Conservation (phyloP, 2,113 vertebrate species). For the Scolopax mira region DNA sequence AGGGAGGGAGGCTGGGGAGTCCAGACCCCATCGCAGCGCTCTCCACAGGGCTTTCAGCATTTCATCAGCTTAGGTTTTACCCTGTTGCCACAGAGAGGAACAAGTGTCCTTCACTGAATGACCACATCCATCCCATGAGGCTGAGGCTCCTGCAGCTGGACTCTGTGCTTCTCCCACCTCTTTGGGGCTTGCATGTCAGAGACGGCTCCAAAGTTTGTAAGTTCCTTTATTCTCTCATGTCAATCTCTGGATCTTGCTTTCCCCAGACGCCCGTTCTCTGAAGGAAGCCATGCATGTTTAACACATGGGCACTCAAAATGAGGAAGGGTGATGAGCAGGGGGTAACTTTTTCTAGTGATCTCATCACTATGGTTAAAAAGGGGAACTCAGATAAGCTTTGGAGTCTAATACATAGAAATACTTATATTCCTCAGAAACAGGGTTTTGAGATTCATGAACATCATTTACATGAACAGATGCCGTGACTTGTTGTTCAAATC, state of each 20-base stretch:
- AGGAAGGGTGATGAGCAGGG: not conserved
- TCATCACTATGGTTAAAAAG: constrained; percentile 29
- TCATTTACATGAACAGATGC: not conserved
- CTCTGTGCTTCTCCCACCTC: not conserved
- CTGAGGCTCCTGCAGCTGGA: not conserved
- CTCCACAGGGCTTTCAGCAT: not conserved
- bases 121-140: not conserved
- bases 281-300: not conserved
- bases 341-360: constrained; percentile 34
- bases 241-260: not conserved
- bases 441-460: not conserved
- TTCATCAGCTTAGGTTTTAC: not conserved
- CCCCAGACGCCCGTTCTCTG: not conserved
- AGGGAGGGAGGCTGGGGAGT: not conserved
- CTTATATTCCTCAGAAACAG: constrained; percentile 24
- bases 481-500: not conserved
- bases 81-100: not conserved
- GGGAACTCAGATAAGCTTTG: constrained; percentile 8
- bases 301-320: not conserved
- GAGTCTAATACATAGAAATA: constrained; percentile 31
- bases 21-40: not conserved
- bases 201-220: not conserved
- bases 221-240: not conserved
- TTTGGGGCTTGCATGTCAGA: not conserved
- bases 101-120: not conserved